A percentile compares a stretch with the other conserved stretches of the same genome.
Conservation (phyloP, 2,113 vertebrate genomes). For the Aphyosemion australe region DNA sequence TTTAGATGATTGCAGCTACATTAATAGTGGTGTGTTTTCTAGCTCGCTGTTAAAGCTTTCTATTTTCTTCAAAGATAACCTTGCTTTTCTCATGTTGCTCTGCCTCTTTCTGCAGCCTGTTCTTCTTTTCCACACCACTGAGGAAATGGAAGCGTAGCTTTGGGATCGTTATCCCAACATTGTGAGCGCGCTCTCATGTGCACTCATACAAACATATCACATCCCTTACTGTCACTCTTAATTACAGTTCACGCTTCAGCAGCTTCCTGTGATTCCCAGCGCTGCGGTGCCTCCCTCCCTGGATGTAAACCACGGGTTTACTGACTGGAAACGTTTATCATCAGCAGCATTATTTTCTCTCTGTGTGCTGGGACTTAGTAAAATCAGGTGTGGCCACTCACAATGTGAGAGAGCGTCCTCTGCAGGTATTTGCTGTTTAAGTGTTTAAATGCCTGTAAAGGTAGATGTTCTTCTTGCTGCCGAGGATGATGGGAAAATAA, state of each 20-base stretch:
- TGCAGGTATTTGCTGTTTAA: neutral
- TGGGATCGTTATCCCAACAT: slow-evolving; percentile 42
- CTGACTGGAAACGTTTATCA: neutral
- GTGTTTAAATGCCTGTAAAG: too few relatives aligned
- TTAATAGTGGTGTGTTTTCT: too few relatives aligned
- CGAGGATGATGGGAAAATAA: slow-evolving; percentile 56
- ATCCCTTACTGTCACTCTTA: slow-evolving; percentile 15
- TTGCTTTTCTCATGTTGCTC: neutral
- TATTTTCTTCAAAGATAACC: too few relatives aligned
- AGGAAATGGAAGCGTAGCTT: slow-evolving; percentile 41
- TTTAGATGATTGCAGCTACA: too few relatives aligned
- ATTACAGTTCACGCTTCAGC: slow-evolving; percentile 48
- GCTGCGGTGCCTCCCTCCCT: neutral
- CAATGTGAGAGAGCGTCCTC: neutral
- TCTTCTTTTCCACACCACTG: slow-evolving; percentile 33
- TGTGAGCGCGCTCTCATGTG: slow-evolving; percentile 17
- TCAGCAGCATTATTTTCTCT: neutral
- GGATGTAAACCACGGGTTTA: neutral
- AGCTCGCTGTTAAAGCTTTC: too few relatives aligned
- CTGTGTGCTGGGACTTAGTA: neutral
- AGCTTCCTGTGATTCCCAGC: slow-evolving; percentile 16
- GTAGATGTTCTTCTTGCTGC: slow-evolving; percentile 42
- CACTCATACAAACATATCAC: slow-evolving; percentile 9
- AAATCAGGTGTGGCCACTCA: neutral
- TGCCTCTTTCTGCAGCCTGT: neutral